Base-by-base conservation (phyloP, 2,797 vertebrate species). In the Eulemur rubriventer region DNA sequence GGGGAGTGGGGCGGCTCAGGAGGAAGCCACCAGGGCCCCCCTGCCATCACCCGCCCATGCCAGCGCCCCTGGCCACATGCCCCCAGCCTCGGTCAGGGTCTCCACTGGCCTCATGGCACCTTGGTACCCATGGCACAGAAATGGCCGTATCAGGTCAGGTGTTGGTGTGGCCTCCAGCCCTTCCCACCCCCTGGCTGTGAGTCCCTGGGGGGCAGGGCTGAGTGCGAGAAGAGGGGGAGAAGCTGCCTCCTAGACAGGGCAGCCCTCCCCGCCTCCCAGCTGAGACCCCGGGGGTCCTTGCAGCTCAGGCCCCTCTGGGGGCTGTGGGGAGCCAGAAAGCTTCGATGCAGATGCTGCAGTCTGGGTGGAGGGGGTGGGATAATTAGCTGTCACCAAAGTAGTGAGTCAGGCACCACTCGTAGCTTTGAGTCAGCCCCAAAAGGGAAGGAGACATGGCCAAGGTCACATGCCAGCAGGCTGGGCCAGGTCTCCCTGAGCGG, bases 401-500 rank as follows among this genome's bases (percentile, higher is more conserved):
- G 92, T 97, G 97, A 98, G 96, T 96, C 97, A 97, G 96, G 89
- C 91, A 70, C 92, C 48, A 63, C 43, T 93, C 8, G 63, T 65
- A 81, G 94, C 85, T 97, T 96, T 97, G 96, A 98, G 93, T 96
- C 97, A 89, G 94, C 89, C 59, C 85, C 75, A 81, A 76, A 57
- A 73, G 70, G 94, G 78, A 92, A 95, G 78, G 91, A 76, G 94
- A 93, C 69, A 33, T 0, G 4, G 82, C 59, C 97, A 97, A 97
- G 96, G 95, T 96, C 93, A 52, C 63, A 11, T 30, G 79, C 2
- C 7, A 50, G 73, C 73, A 61, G 11, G 41, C 59, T 82, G 33
- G 61, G 59, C 55, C 81, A n/a, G 38, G 63, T 75, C 50, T 57
- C 43, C 87, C 52, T 13, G 38, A 81, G 55, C 1, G 0, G 88